Percentiles rank a stretch among this genome's conserved stretches.
phyloP scores from a whole-genome alignment of 2,888 invertebrate genomes.

The Hydraecia micacea region DNA sequence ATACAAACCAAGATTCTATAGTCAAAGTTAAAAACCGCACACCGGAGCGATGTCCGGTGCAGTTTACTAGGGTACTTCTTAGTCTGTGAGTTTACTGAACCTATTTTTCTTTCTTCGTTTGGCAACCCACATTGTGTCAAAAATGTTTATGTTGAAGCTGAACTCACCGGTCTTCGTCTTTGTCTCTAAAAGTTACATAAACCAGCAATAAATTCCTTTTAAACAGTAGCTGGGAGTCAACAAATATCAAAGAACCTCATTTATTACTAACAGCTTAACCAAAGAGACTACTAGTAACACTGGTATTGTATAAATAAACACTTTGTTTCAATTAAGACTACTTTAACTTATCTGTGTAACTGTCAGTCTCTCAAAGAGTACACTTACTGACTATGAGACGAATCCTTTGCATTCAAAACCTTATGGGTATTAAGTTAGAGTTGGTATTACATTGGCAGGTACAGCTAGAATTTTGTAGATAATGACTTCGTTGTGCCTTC shows the following conservation, averaged over 20 bases:
- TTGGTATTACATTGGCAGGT: slow-evolving; percentile 20
- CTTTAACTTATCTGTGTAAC: slow-evolving; percentile 47
- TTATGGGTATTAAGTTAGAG: fast-evolving
- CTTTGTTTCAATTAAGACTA: slow-evolving; percentile 56
- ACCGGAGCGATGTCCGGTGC: not conserved
- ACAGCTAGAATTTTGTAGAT: slow-evolving; percentile 51
- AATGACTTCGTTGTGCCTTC: slow-evolving; percentile 46
- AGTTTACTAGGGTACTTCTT: too few relatives aligned
- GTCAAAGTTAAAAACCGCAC: not conserved
- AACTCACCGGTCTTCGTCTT: not conserved
- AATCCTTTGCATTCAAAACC: not conserved
- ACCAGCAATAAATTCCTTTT: not conserved
- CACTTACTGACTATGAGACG: slow-evolving; percentile 13
- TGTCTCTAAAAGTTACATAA: not conserved
- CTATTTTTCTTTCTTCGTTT: not conserved
- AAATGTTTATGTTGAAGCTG: not conserved
- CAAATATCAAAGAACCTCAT: slow-evolving; percentile 8
- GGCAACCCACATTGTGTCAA: not conserved
- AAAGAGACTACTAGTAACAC: not conserved
- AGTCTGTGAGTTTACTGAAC: too few relatives aligned
- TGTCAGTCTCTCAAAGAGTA: slow-evolving; percentile 24
- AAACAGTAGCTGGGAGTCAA: not conserved
- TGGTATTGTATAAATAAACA: slow-evolving; percentile 33
- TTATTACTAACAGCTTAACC: slow-evolving; percentile 7
- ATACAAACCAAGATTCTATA: not conserved